These are phyloP conservation scores for Heliopora coerulea DNA, from an alignment of 92 coral and sea anemone genomes.

Conservation along the genomic window DNA sequence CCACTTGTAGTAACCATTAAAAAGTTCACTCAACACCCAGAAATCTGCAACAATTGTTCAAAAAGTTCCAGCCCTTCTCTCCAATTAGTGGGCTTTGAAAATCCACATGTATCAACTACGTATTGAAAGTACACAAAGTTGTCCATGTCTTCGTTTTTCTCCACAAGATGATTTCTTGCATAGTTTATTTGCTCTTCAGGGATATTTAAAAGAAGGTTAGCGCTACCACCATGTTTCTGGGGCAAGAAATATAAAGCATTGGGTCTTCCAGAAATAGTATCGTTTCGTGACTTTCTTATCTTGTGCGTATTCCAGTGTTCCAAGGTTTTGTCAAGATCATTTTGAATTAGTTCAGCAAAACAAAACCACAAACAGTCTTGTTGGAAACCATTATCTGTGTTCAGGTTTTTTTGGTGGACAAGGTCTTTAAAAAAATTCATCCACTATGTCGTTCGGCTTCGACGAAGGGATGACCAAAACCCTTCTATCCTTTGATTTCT, in stretches of 20 bases:
- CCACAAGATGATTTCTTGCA: conserved; percentile 28
- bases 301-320: conserved; percentile 29
- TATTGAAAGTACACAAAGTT: conserved; percentile 47
- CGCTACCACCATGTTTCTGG: conserved; percentile 44
- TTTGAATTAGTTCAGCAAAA: conserved; percentile 33
- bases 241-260: conserved; percentile 47
- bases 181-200: conserved; percentile 22
- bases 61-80: conserved; percentile 17
- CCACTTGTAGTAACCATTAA: too few relatives aligned
- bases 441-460: conserved; percentile 30
- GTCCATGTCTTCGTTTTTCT: conserved; percentile 24
- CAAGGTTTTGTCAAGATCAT: conserved; percentile 19
- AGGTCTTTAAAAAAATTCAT: conserved; percentile 28
- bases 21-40: too few relatives aligned
- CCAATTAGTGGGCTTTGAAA: conserved; percentile 9
- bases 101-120: conserved; percentile 19
- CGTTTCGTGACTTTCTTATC: conserved; percentile 41
- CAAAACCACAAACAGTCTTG: conserved; percentile 29
- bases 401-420: too few relatives aligned
- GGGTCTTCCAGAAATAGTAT: conserved; percentile 47
- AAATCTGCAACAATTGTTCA: conserved; percentile 2
- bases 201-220: conserved; percentile 38
- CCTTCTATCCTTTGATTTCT: conserved; percentile 29
- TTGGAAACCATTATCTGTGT: conserved; percentile 28
- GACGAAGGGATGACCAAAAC: conserved; percentile 21